Evolutionary conservation across 2,797 vertebrate genomes (phyloP).

Genomic region (Pelodytes ibericus): DNA sequence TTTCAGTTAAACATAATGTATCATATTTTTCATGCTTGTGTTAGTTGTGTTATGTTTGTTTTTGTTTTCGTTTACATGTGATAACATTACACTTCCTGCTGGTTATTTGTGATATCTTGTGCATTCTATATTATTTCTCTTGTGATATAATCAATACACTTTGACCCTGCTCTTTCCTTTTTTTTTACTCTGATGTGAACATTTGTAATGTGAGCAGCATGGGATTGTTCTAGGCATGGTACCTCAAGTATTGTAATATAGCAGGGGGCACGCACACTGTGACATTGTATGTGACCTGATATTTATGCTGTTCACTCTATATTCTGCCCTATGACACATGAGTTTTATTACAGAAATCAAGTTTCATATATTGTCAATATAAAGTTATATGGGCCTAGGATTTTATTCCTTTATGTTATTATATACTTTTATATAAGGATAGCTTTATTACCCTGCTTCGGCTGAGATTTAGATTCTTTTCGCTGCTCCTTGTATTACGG

Average conservation of each 20-base stretch:
- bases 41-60: not conserved
- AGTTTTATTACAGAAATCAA: constrained; percentile 4
- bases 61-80: not conserved
- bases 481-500: too few relatives aligned
- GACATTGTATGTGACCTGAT: constrained; percentile 68
- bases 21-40: too few relatives aligned
- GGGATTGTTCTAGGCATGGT: constrained; percentile 71
- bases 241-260: constrained; percentile 71
- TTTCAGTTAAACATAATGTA: too few relatives aligned
- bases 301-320: constrained; percentile 69
- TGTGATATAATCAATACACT: constrained; percentile 69
- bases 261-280: constrained; percentile 67
- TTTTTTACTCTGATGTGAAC: constrained; percentile 71
- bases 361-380: too few relatives aligned
- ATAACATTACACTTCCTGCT: not conserved
- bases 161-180: constrained; percentile 64
- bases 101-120: not conserved
- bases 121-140: constrained; percentile 53
- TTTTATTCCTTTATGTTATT: too few relatives aligned
- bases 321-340: constrained; percentile 45
- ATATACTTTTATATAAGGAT: too few relatives aligned
- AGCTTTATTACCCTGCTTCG: too few relatives aligned
- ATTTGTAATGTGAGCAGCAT: constrained; percentile 76
- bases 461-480: too few relatives aligned
- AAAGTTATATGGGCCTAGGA: too few relatives aligned